A percentile compares a stretch with the other conserved stretches of the same genome.
Evolutionary conservation across 2,888 invertebrate species (phyloP).

Genomic region (Pomacea canaliculata): DNA sequence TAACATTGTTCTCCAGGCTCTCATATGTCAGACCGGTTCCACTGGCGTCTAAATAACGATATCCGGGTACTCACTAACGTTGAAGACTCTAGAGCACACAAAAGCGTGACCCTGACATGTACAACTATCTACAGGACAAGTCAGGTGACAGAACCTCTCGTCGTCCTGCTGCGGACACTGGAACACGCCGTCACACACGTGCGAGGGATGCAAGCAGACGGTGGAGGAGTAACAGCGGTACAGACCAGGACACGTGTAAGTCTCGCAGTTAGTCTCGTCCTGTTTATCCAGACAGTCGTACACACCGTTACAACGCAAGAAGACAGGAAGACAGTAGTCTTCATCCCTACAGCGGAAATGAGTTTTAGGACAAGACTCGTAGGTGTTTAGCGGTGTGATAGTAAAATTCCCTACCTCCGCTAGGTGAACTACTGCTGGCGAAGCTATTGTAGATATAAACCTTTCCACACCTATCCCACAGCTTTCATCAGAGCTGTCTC

Average conservation of each 20-base stretch:
- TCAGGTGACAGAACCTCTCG: slow-evolving; percentile 6
- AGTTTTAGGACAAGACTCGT: too few species aligned
- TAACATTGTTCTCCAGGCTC: background rate
- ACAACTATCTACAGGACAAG: slow-evolving; percentile 5
- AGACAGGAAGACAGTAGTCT: too few species aligned
- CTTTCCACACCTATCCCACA: too few species aligned
- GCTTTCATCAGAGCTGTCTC: too few species aligned
- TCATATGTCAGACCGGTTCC: background rate
- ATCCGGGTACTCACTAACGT: background rate
- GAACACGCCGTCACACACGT: slow-evolving; percentile 20
- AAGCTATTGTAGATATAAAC: too few species aligned
- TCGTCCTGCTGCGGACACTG: slow-evolving; percentile 22
- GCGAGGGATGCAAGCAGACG: slow-evolving; percentile 17
- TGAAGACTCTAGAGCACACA: background rate
- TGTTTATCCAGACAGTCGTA: slow-evolving; percentile 14
- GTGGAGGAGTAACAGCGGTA: slow-evolving; percentile 12
- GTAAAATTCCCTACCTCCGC: too few species aligned
- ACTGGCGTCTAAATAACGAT: slow-evolving; percentile 16
- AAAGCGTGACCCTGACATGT: slow-evolving; percentile 14
- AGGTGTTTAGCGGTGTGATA: too few species aligned
- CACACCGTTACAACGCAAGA: slow-evolving; percentile 13
- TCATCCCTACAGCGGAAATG: too few species aligned
- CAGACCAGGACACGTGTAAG: slow-evolving; percentile 9
- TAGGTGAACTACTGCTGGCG: too few species aligned
- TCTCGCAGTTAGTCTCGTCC: slow-evolving; percentile 7